phyloP scores from a whole-genome alignment of 1,140 invertebrate species.

The Protaetia brevitarsis region DNA sequence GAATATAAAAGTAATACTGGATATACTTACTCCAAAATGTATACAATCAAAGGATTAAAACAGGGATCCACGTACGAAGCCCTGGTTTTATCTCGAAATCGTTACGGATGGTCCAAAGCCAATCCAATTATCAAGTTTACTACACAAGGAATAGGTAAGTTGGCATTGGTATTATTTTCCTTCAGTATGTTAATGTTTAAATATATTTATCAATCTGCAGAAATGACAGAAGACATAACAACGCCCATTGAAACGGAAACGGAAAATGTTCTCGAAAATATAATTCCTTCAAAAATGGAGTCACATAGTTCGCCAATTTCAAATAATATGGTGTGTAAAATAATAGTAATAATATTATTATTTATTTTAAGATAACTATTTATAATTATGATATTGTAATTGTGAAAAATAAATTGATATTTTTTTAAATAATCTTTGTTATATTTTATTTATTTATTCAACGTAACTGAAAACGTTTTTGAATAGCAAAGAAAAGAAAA shows the following conservation, averaged over 20 bases:
- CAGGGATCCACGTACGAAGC: slow-evolving; percentile 67
- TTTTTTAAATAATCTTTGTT: no score
- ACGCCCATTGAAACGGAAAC: slow-evolving; percentile 5
- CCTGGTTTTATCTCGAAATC: slow-evolving; percentile 65
- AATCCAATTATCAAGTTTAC: slow-evolving; percentile 63
- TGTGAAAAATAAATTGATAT: neutral
- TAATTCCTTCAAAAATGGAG: neutral
- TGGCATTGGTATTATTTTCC: neutral
- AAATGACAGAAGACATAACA: neutral
- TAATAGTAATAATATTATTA: neutral
- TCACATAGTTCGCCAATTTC: neutral
- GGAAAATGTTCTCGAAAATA: slow-evolving; percentile 11
- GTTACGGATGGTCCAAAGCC: slow-evolving; percentile 66
- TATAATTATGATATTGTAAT: no score
- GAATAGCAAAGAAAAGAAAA: no score
- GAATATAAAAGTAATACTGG: slow-evolving; percentile 56
- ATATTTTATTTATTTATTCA: no score
- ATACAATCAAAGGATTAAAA: slow-evolving; percentile 64
- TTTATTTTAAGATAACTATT: slow-evolving; percentile 4
- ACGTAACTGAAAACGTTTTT: no score
- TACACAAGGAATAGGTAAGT: slow-evolving; percentile 59
- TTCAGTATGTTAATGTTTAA: no score
- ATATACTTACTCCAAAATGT: slow-evolving; percentile 64
- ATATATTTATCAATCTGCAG: slow-evolving; percentile 2
- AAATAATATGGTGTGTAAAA: neutral